Evolutionary conservation across 2,113 vertebrate genomes (phyloP).

Genomic region (Egretta garzetta): DNA sequence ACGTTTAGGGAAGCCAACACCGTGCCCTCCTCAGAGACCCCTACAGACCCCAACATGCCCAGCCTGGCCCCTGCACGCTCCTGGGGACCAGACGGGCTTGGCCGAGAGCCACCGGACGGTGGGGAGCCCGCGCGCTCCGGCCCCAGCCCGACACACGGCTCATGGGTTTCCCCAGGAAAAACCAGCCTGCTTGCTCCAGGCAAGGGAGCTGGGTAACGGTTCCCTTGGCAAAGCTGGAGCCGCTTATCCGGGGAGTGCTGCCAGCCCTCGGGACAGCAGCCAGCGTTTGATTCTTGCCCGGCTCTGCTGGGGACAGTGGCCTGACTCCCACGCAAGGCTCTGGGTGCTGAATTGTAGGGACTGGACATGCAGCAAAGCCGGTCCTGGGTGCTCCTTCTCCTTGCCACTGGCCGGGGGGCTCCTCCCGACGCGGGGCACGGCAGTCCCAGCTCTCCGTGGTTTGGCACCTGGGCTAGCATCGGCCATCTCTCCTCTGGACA

Average conservation of each 20-base stretch:
- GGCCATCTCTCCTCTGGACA: background rate
- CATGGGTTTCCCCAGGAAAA: background rate
- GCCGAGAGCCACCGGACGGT: rapidly evolving
- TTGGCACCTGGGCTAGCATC: background rate
- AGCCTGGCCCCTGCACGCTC: rapidly evolving
- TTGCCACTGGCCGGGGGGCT: background rate
- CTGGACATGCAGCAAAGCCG: background rate
- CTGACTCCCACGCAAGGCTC: background rate
- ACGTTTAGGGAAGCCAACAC: rapidly evolving
- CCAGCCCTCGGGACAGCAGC: background rate
- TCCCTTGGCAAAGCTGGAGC: background rate
- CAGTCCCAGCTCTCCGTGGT: background rate
- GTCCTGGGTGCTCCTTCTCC: background rate
- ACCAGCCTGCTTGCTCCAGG: background rate
- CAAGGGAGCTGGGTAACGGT: background rate
- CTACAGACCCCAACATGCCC: rapidly evolving
- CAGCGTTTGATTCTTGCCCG: background rate
- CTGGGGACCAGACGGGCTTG: rapidly evolving
- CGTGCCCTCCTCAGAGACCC: background rate
- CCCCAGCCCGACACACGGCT: background rate
- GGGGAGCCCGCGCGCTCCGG: background rate
- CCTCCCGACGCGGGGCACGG: rapidly evolving
- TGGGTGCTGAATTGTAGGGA: background rate
- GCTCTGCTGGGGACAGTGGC: background rate
- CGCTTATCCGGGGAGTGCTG: background rate